phyloP scores from a whole-genome alignment of 2,113 vertebrate genomes.

The Dryoscopus gambensis region DNA sequence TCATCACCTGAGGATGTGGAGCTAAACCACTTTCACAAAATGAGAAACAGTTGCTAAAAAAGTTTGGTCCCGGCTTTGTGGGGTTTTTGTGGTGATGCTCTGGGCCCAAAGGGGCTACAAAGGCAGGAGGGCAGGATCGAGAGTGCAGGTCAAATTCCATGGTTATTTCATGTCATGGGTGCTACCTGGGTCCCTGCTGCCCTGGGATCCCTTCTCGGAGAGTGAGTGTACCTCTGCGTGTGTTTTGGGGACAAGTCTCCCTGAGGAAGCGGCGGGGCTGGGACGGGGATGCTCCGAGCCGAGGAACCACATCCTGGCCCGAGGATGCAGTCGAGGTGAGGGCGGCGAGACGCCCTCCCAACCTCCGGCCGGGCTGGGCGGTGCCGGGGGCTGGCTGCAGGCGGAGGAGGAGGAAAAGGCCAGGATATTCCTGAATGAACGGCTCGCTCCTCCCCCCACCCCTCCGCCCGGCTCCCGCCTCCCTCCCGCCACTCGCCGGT shows the following conservation, averaged over 20 bases:
- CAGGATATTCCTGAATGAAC: conserved; percentile 45
- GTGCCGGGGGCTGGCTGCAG: background rate
- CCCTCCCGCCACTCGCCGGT: conserved; percentile 18
- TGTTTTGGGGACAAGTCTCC: background rate
- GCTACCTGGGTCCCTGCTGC: background rate
- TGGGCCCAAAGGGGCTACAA: accelerated
- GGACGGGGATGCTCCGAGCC: background rate
- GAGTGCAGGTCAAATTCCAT: background rate
- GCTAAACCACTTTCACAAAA: background rate
- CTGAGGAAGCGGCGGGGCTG: background rate
- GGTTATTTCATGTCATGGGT: background rate
- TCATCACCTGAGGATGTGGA: background rate
- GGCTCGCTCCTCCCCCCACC: background rate
- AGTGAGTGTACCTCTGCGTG: accelerated
- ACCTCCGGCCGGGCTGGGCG: background rate
- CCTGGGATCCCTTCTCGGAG: background rate
- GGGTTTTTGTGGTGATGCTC: background rate
- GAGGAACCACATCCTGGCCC: too few species aligned
- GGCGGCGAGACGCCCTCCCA: background rate
- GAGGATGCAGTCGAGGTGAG: background rate
- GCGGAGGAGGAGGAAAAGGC: background rate
- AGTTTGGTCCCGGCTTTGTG: background rate
- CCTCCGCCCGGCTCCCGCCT: background rate
- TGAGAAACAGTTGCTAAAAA: background rate
- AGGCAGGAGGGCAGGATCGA: background rate